phyloP scores from a whole-genome alignment of 2,797 vertebrate species.

The Helostoma temminkii region DNA sequence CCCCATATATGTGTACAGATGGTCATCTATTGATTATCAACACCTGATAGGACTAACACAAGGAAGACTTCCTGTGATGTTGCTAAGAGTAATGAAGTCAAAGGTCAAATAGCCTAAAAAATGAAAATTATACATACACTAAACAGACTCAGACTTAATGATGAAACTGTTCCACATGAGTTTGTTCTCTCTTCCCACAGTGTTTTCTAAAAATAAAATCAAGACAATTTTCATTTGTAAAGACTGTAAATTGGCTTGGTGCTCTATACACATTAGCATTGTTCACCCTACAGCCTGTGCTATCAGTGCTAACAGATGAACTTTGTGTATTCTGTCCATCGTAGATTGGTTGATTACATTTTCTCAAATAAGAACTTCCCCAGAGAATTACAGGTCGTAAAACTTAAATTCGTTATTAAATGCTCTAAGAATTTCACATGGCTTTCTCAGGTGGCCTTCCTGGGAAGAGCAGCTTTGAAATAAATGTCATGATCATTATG shows the following conservation, averaged over 20 bases:
- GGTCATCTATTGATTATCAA: not conserved
- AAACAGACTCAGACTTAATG: constrained; percentile 8
- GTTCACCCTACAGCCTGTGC: constrained; percentile 1
- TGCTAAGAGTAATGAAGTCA: constrained; percentile 12
- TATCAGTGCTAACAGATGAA: constrained; percentile 20
- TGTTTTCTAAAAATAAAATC: constrained; percentile 23
- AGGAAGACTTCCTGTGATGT: not conserved
- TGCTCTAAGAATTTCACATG: constrained; percentile 16
- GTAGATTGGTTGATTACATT: constrained; percentile 46
- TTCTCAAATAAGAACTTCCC: constrained; percentile 28
- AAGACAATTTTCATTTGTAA: constrained; percentile 15
- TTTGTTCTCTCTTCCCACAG: constrained; percentile 12
- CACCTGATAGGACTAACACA: constrained; percentile 7
- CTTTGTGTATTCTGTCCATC: constrained; percentile 5
- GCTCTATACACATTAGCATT: constrained; percentile 30
- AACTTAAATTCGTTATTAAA: constrained; percentile 7
- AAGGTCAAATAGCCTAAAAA: not conserved
- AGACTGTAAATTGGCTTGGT: constrained; percentile 3
- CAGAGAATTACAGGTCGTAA: constrained; percentile 23
- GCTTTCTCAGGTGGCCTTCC: constrained; percentile 36
- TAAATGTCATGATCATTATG: constrained; percentile 29
- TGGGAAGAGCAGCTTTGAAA: constrained; percentile 32
- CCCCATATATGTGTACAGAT: not conserved
- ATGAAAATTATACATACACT: not conserved
- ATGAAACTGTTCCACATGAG: constrained; percentile 12